Evolutionary conservation across 1,140 invertebrate species (phyloP).

Genomic region (Anastrepha ludens): DNA sequence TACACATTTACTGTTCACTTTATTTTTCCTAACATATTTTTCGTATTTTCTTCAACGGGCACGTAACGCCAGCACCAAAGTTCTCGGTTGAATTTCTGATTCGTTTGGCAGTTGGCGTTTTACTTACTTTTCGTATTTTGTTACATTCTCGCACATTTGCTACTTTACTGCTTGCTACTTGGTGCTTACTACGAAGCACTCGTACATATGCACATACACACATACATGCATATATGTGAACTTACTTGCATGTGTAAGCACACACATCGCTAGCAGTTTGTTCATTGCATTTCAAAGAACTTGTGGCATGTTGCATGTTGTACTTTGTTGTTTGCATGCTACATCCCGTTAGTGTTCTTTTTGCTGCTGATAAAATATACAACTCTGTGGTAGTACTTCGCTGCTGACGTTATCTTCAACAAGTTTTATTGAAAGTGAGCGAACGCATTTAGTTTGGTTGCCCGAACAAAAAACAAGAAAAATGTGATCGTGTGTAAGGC

Average conservation of each 20-base stretch:
- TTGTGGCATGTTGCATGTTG: conserved; percentile 39
- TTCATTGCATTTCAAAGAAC: conserved; percentile 31
- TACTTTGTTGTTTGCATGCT: not conserved
- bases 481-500: not conserved
- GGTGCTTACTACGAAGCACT: not conserved
- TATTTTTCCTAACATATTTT: too few relatives aligned
- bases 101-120: not conserved
- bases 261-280: not conserved
- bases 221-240: too few relatives aligned
- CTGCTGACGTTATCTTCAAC: conserved; percentile 44
- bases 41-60: not conserved
- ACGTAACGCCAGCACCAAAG: not conserved
- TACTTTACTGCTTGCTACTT: conserved; percentile 23
- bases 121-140: conserved; percentile 17
- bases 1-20: not conserved
- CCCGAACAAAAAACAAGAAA: not conserved
- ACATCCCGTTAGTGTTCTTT: not conserved
- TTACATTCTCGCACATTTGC: not conserved
- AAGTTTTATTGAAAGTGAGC: conserved; percentile 51
- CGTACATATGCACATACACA: too few relatives aligned
- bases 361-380: conserved; percentile 23
- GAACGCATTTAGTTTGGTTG: not conserved
- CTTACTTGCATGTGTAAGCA: too few relatives aligned
- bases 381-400: conserved; percentile 25
- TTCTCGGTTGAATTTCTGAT: not conserved